A percentile compares a stretch with the other conserved stretches of the same genome.
phyloP scores from a whole-genome alignment of 1,140 invertebrate species.

The Drosophila miranda region DNA sequence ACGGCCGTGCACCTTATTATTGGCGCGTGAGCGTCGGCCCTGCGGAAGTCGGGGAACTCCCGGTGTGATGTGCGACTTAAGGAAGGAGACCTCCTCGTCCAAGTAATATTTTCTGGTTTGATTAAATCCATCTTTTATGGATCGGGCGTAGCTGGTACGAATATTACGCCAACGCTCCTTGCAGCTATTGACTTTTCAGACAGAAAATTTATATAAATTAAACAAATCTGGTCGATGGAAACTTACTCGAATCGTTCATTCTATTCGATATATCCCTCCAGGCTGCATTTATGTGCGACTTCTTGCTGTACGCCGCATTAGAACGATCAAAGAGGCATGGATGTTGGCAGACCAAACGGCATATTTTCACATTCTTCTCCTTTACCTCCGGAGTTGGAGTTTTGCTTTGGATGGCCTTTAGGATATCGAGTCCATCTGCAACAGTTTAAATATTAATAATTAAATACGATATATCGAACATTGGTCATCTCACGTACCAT shows the following conservation, averaged over 20 bases:
- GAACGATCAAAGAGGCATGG: slow-evolving; percentile 75
- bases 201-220: background rate
- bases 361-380: slow-evolving; percentile 65
- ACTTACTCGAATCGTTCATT: slow-evolving; percentile 61
- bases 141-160: slow-evolving; percentile 65
- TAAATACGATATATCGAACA: background rate
- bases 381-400: slow-evolving; percentile 52
- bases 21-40: slow-evolving; percentile 44
- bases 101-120: slow-evolving; percentile 65
- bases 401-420: slow-evolving; percentile 14
- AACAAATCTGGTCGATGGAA: background rate
- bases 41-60: slow-evolving; percentile 57
- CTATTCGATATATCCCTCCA: slow-evolving; percentile 64
- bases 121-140: slow-evolving; percentile 48
- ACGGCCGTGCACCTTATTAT: slow-evolving; percentile 13
- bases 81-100: slow-evolving; percentile 58
- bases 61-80: slow-evolving; percentile 64
- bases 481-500: no score
- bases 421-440: slow-evolving; percentile 1
- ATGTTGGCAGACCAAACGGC: slow-evolving; percentile 59
- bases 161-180: slow-evolving; percentile 77
- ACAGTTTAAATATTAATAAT: background rate
- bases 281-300: slow-evolving; percentile 56
- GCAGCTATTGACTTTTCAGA: slow-evolving; percentile 53
- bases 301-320: slow-evolving; percentile 53